Evolutionary conservation across 2,113 vertebrate genomes (phyloP), one percentile per base, ranked within the genome.

Genomic region (Nesoenas mayeri): DNA sequence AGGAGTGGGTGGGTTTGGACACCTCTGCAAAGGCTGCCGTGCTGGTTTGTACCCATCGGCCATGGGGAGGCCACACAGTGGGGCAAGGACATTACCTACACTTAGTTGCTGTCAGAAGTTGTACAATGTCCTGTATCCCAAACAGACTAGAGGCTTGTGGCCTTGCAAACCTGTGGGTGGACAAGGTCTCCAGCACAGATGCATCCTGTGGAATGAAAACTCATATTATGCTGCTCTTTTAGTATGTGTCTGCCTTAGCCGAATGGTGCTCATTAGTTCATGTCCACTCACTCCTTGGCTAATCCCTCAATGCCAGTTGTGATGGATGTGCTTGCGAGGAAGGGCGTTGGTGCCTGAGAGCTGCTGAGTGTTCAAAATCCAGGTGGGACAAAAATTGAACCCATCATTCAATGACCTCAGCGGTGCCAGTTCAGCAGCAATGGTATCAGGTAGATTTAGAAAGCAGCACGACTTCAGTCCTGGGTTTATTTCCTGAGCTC

Each of bases 331-430:
- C 56, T 61, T 34, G 61, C 36, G 90, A 72, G 92, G 85, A 92
- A 90, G 83, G 72, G 79, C 0, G 19, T 58, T 79, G 72, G 79
- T 83, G 79, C 57, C 75, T 83, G 72, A 12, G 72, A 90, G 79
- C 64, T 95, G 92, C 92, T 93, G 92, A 96, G 72, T 67, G 75
- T 61, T 97, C 92, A 91, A 84, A 95, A 96, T 74, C 32, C 85
- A 92, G 77, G 93, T 95, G 77, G 44, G 90, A 88, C 79, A 88
- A 89, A 83, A 95, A 86, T 91, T 56, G 56, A 92, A 10, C 67
- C 51, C 85, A 67, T 92, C 75, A 53, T 50, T 95, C 75, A 94
- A 17, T 74, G 87, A 47, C n/a, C 24, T 89, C 62, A 62, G 65
- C 9, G 9, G n/a, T 88, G 93, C 75, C 42, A 83, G 8, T 67